Evolutionary conservation across 2,797 vertebrate species (phyloP), one percentile per base, ranked within the genome.

Genomic region (Mionectes olivaceus): DNA sequence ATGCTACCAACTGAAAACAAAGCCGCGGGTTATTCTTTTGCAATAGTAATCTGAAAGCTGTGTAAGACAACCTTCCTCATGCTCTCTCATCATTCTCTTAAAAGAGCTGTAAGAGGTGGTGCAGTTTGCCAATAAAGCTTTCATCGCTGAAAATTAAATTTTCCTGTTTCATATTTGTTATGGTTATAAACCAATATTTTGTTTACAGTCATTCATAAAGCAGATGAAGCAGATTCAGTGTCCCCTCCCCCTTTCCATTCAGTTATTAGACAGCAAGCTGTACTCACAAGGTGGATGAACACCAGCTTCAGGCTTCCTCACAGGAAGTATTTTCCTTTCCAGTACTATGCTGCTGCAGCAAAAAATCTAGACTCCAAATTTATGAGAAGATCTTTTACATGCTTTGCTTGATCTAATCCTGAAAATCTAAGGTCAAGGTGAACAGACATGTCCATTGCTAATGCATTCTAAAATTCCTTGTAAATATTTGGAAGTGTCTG

Each of bases 41-140:
- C 50, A 75, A 28, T 33, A 47, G 27, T 28, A 56, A n/a, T 57
- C 39, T 37, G 25, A 44, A 50, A 11, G 19, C 19, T 32, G 5
- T 5, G 25, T 32, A 28, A 37, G 57, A 68, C 9, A 86, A 19
- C 41, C n/a, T 77, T 68, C 27, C 16, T 37, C 2, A 0, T 32
- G 10, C 15, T 63, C 28, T 71, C 23, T 44, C 43, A 44, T 12
- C 39, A 25, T 53, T 93, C 33, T 11, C n/a, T 67, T 77, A 49
- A 67, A 87, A 77, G 13, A 53, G 19, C 69, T 69, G 60, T 30
- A 32, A 22, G 13, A 4, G 0, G 0, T 2, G 0, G 1, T 4
- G 18, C 3, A 53, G 30, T 65, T n/a, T 60, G 59, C 44, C 61
- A 81, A 13, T 46, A 49, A 83, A 64, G 8, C 12, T 49, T 64